A percentile compares a stretch with the other conserved stretches of the same genome.
Evolutionary conservation across 2,888 invertebrate genomes (phyloP).

Genomic region (Thera obeliscata): DNA sequence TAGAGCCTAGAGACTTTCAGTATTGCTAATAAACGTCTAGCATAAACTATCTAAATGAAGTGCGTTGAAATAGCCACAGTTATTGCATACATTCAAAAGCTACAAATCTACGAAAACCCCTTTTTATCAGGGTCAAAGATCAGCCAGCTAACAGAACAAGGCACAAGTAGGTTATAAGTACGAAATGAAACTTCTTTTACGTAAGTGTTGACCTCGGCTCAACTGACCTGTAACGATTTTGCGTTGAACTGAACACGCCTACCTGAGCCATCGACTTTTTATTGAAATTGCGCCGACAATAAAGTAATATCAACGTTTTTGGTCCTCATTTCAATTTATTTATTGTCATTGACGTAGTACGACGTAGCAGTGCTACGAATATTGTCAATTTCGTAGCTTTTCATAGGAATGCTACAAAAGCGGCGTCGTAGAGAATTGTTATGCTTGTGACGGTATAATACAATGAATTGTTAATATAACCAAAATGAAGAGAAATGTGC

Average conservation of each 20-base stretch:
- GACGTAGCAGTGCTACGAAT: constrained; percentile 8
- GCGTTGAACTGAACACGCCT: constrained; percentile 35
- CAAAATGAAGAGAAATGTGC: too few species aligned
- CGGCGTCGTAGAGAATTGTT: too few species aligned
- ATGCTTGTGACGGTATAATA: too few species aligned
- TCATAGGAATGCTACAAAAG: too few species aligned
- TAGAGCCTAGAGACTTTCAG: too few species aligned
- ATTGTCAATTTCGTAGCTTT: background rate
- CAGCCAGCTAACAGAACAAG: background rate
- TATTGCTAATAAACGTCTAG: too few species aligned
- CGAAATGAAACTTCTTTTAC: constrained; percentile 24
- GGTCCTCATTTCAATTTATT: background rate
- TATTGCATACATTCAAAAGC: background rate
- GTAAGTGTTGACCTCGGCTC: constrained; percentile 38
- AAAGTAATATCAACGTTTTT: background rate
- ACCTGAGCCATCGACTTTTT: constrained; percentile 31
- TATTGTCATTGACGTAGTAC: constrained; percentile 6
- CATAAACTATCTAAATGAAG: too few species aligned
- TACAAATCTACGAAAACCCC: background rate
- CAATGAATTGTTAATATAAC: too few species aligned
- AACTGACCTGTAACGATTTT: constrained; percentile 43
- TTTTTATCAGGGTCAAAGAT: background rate
- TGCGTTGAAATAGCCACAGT: background rate
- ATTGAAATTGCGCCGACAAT: constrained; percentile 22
- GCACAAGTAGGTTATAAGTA: constrained; percentile 17